phyloP scores from a whole-genome alignment of 1,140 invertebrate species.

The Atta colombica region DNA sequence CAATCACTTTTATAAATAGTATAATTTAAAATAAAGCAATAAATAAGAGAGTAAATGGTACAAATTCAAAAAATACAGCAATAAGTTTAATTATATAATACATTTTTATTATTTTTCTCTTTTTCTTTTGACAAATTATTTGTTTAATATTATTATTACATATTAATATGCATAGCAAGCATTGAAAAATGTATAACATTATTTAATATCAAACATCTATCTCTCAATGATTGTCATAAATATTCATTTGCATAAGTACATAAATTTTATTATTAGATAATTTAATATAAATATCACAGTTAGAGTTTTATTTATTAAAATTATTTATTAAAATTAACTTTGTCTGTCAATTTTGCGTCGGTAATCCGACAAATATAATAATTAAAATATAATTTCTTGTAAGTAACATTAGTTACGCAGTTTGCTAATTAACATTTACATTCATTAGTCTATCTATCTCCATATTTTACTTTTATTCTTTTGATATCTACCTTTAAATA shows the following conservation, averaged over 20 bases:
- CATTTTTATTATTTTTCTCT: neutral
- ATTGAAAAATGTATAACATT: neutral
- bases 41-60: neutral
- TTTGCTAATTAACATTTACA: constrained; percentile 18
- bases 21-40: neutral
- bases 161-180: neutral
- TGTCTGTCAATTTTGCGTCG: neutral
- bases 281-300: neutral
- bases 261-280: neutral
- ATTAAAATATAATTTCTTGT: neutral
- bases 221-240: neutral
- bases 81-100: neutral
- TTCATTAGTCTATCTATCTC: neutral
- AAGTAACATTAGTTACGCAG: neutral
- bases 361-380: neutral
- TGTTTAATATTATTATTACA: neutral
- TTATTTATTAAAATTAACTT: constrained; percentile 1
- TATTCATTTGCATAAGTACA: neutral
- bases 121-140: neutral
- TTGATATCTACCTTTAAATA: neutral
- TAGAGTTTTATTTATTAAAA: neutral
- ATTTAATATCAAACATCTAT: neutral
- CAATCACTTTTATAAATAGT: neutral
- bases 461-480: neutral
- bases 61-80: neutral